phyloP scores from a whole-genome alignment of 2,888 invertebrate species.

The Augiades crinisus region DNA sequence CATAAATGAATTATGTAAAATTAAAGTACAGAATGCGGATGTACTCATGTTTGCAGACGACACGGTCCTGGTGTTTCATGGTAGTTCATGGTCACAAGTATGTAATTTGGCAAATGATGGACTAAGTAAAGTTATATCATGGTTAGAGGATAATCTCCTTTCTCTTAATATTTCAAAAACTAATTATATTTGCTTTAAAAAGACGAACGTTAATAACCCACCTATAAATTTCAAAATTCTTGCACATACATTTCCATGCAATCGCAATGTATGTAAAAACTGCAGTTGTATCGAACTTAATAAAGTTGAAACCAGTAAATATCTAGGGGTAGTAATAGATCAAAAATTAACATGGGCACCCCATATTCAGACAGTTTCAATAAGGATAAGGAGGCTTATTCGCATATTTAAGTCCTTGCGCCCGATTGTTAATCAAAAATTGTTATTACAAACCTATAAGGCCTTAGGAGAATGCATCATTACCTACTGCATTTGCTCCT shows the following conservation, averaged over 20 bases:
- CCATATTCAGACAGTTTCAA: not conserved
- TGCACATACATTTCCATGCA: not conserved
- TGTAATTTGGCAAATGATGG: too few relatives aligned
- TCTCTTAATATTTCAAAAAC: too few relatives aligned
- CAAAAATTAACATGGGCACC: not conserved
- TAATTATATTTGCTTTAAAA: too few relatives aligned
- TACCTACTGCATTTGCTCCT: conserved; percentile 24
- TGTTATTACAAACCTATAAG: conserved; percentile 18
- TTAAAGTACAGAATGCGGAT: not conserved
- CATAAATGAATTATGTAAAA: conserved; percentile 7
- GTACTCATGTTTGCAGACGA: conserved; percentile 6
- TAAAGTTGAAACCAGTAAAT: not conserved
- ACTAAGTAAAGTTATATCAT: too few relatives aligned
- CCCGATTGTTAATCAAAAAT: not conserved
- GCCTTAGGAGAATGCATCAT: conserved; percentile 21
- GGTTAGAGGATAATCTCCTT: too few relatives aligned
- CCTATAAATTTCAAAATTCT: not conserved
- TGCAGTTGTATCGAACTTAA: not conserved
- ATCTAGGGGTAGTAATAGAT: not conserved
- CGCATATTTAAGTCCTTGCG: not conserved
- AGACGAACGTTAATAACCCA: not conserved
- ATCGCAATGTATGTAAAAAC: too few relatives aligned
- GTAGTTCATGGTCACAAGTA: not conserved
- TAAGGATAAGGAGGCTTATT: not conserved
- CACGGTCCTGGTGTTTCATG: conserved; percentile 5